A percentile compares a stretch with the other conserved stretches of the same genome.
These are phyloP conservation scores for Amitus sp. DNA, from an alignment of 2,888 invertebrate genomes.

Conservation along the genomic window DNA sequence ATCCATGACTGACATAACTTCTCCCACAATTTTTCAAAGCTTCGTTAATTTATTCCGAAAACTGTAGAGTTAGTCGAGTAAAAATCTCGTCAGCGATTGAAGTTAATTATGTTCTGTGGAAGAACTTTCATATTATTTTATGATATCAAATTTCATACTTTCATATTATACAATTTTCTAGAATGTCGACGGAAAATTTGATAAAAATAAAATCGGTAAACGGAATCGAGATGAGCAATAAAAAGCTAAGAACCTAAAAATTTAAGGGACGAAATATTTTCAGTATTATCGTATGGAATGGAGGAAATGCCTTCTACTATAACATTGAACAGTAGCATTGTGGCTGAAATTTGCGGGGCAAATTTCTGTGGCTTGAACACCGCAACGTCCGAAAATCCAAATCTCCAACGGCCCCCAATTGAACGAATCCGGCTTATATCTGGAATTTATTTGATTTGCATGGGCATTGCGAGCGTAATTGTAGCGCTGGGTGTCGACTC, in stretches of 20 bases:
- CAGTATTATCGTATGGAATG: constrained; percentile 60
- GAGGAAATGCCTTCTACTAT: constrained; percentile 47
- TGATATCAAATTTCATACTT: no score
- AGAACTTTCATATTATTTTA: no score
- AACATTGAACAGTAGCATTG: constrained; percentile 62
- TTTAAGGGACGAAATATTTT: no score
- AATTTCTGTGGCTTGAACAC: constrained; percentile 75
- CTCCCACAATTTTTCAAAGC: no score
- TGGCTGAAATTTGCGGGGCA: constrained; percentile 76
- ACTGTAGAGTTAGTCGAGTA: no score
- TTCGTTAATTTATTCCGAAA: no score
- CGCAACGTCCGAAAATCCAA: constrained; percentile 70
- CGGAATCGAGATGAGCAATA: not conserved
- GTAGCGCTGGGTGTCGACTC: constrained; percentile 85
- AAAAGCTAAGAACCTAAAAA: not conserved
- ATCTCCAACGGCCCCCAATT: constrained; percentile 77
- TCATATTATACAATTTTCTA: no score
- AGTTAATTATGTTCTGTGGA: no score
- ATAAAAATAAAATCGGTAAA: no score
- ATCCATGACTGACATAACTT: no score
- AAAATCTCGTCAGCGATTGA: no score
- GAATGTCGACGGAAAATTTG: no score
- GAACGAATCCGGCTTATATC: constrained; percentile 81
- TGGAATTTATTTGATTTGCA: constrained; percentile 84
- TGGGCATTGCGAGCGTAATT: constrained; percentile 78